These are phyloP conservation scores for Cacatua alba DNA, from an alignment of 2,113 vertebrate species.

Conservation along the genomic window DNA sequence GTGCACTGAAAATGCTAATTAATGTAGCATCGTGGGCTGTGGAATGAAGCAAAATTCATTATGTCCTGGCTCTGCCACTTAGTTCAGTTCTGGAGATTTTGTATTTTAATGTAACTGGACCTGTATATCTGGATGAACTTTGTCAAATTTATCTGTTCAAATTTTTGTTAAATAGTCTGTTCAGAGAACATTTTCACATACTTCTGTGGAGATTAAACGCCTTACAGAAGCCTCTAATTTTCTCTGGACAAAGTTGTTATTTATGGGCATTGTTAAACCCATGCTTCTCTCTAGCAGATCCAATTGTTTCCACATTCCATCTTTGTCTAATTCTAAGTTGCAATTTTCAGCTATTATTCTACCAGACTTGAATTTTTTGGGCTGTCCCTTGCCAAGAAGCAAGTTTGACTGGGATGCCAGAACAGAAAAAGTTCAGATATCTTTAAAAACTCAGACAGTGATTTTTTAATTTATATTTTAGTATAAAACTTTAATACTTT, in stretches of 20 bases:
- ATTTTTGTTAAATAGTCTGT: background rate
- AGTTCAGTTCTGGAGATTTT: conserved; percentile 20
- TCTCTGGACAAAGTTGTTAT: background rate
- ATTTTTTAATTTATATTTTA: background rate
- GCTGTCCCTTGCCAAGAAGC: background rate
- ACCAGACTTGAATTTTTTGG: background rate
- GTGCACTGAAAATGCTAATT: conserved; percentile 53
- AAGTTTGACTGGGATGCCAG: background rate
- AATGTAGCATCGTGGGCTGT: conserved; percentile 23
- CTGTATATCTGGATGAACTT: background rate
- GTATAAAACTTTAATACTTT: background rate
- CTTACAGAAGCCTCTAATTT: background rate
- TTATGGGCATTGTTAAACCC: background rate
- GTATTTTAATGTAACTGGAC: conserved; percentile 8
- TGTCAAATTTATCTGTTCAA: background rate
- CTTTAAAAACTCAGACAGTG: background rate
- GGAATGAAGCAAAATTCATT: conserved; percentile 56
- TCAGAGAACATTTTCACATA: background rate
- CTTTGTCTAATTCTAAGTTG: background rate
- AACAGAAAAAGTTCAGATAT: background rate
- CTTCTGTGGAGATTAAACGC: background rate
- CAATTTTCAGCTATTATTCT: background rate
- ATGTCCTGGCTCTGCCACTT: background rate
- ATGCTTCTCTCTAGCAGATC: background rate
- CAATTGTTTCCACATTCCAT: background rate